phyloP scores from a whole-genome alignment of 1,140 invertebrate genomes.

The Bombus vancouverensis region DNA sequence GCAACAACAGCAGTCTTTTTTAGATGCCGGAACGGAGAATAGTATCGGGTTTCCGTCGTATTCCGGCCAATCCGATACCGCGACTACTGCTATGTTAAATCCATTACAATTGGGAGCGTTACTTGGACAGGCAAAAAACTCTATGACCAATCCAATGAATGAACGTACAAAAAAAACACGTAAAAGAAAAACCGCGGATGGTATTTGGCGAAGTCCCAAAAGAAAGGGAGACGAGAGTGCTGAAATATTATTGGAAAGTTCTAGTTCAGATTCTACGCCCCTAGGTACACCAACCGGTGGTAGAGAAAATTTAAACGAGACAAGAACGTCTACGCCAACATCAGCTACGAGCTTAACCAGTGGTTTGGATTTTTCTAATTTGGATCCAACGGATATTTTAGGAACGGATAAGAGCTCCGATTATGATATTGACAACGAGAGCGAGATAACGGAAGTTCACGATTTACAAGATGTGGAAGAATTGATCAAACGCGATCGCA shows the following conservation, averaged over 20 bases:
- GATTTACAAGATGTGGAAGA: conserved; percentile 84
- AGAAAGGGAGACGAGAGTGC: conserved; percentile 80
- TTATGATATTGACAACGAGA: conserved; percentile 84
- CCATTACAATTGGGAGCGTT: conserved; percentile 77
- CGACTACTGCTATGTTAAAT: conserved; percentile 75
- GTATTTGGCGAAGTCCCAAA: conserved; percentile 83
- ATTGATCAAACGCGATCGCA: conserved; percentile 82
- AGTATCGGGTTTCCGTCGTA: conserved; percentile 83
- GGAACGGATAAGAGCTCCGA: conserved; percentile 82
- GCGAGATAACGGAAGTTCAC: conserved; percentile 82
- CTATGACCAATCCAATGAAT: conserved; percentile 50
- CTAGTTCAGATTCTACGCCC: conserved; percentile 86
- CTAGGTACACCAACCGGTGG: conserved; percentile 84
- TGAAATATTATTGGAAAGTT: conserved; percentile 85
- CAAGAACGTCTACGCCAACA: conserved; percentile 82
- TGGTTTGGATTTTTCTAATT: conserved; percentile 85
- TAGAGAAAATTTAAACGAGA: conserved; percentile 82
- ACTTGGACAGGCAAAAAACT: conserved; percentile 74
- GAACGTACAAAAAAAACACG: conserved; percentile 78
- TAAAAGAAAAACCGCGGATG: conserved; percentile 82
- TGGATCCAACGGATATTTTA: conserved; percentile 84
- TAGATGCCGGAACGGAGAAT: conserved; percentile 83
- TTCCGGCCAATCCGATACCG: conserved; percentile 82
- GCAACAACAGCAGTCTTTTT: conserved; percentile 82
- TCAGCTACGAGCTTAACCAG: conserved; percentile 84